These are phyloP conservation scores for Drosophila grimshawi DNA, from an alignment of 1,140 invertebrate species.

Conservation along the genomic window DNA sequence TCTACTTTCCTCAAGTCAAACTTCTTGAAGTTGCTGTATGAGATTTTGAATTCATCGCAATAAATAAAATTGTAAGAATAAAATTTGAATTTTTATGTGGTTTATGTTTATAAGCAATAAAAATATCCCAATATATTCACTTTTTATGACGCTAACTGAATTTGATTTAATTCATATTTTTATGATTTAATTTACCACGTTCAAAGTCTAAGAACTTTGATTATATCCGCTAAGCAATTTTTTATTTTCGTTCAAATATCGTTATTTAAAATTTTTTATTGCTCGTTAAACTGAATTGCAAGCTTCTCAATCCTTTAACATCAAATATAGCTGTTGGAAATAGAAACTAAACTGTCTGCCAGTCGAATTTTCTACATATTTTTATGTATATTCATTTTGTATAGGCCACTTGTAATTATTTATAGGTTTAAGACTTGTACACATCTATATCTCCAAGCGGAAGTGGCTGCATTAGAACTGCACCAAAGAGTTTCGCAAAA, in stretches of 20 bases:
- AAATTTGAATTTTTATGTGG: constrained; percentile 25
- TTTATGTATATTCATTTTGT: too few species aligned
- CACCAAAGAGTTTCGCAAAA: not conserved
- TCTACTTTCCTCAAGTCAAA: not conserved
- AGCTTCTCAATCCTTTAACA: not conserved
- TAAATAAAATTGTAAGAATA: constrained; percentile 7
- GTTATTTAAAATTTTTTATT: constrained; percentile 16
- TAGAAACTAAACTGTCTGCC: not conserved
- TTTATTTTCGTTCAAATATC: not conserved
- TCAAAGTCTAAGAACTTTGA: not conserved
- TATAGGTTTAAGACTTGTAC: not conserved
- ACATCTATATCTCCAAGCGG: not conserved
- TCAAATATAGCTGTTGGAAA: not conserved
- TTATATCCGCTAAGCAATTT: not conserved
- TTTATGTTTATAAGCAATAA: not conserved
- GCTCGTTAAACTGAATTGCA: constrained; percentile 12
- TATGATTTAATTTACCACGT: constrained; percentile 23
- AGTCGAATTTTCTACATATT: too few species aligned
- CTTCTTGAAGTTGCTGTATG: constrained; percentile 5
- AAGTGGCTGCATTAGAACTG: not conserved
- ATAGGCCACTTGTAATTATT: not conserved
- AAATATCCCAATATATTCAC: not conserved
- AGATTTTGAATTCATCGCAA: not conserved
- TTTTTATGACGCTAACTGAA: constrained; percentile 17
- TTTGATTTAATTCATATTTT: constrained; percentile 21